These are phyloP conservation scores for Lamellibrachia columna DNA, from an alignment of 2,888 invertebrate species.

Conservation along the genomic window DNA sequence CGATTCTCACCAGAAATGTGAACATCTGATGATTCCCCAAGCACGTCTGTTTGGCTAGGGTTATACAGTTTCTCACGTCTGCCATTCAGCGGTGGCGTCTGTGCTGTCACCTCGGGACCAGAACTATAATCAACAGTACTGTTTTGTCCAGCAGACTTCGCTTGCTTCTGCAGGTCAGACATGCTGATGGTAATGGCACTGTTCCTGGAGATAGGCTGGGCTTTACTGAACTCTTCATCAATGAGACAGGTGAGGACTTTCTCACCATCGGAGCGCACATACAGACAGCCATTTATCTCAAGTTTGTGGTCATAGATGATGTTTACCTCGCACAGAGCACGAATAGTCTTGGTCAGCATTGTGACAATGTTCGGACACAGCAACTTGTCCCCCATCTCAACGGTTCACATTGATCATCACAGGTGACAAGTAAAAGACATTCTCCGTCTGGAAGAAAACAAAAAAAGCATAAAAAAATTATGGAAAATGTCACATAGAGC, in stretches of 20 bases:
- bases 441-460: not conserved
- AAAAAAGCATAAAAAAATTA: not conserved
- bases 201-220: not conserved
- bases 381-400: constrained; percentile 28
- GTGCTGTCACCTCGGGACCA: not conserved
- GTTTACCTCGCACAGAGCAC: constrained; percentile 46
- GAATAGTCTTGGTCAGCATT: constrained; percentile 44
- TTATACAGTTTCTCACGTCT: not conserved
- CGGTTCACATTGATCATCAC: not conserved
- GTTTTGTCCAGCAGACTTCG: constrained; percentile 20
- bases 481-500: not conserved
- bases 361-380: constrained; percentile 42
- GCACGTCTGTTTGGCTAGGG: not conserved
- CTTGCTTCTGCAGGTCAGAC: constrained; percentile 31
- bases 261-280: constrained; percentile 44
- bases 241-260: constrained; percentile 44
- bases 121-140: not conserved
- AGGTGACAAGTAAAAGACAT: not conserved
- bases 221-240: constrained; percentile 37
- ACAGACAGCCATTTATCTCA: constrained; percentile 44
- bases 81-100: not conserved
- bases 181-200: constrained; percentile 32
- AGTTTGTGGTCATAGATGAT: constrained; percentile 43
- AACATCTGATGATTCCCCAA: not conserved
- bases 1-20: not conserved